Base-by-base conservation (phyloP, 1,140 invertebrate species). In the Caenorhabditis brenneri region DNA sequence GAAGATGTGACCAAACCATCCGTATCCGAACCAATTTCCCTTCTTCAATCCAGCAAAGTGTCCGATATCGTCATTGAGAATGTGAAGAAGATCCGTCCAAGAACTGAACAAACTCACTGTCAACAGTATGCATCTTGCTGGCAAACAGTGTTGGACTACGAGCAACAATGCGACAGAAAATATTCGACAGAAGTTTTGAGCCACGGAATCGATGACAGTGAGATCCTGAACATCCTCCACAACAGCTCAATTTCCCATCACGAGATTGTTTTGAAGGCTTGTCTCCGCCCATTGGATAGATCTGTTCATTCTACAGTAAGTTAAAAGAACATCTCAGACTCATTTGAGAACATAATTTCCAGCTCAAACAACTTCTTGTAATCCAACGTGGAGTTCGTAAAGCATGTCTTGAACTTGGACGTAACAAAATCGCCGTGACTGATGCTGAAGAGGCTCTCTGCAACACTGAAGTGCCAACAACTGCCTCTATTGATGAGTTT, bases 341-440 rank as follows among this genome's bases (percentile, higher is more conserved):
- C n/a, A n/a, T n/a, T n/a, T n/a, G n/a, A n/a, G 6, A 9, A 55
- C 4, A 12, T 24, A 29, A 9, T 80, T 69, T 84, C 58, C 74
- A 84, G 83, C 46, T 84, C 31, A 79, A 79, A 19, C 83, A 84
- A 69, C 83, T 84, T 16, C 78, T 79, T 10, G 74, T 51, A 2
- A 84, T 84, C n/a, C 74, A 84, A 65, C 74, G 83, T 12, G 83
- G 83, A 65, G 83, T 84, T 16, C 48, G 83, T 15, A 55, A 78
- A 16, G 83, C 83, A 19, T 84, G 83, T 78, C 83, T 84, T 15
- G 74, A 79, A 27, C 78, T 84, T 9, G 83, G 83, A 84, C 27
- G 83, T 7, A 55, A 84, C 78, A 55, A 65, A n/a, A 53, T 46
- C 33, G 51, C 74, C 1, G 69, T 84, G 33, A 79, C 69, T 15